These are phyloP conservation scores for Torymus texanus DNA, from an alignment of 2,888 invertebrate genomes.

Conservation along the genomic window DNA sequence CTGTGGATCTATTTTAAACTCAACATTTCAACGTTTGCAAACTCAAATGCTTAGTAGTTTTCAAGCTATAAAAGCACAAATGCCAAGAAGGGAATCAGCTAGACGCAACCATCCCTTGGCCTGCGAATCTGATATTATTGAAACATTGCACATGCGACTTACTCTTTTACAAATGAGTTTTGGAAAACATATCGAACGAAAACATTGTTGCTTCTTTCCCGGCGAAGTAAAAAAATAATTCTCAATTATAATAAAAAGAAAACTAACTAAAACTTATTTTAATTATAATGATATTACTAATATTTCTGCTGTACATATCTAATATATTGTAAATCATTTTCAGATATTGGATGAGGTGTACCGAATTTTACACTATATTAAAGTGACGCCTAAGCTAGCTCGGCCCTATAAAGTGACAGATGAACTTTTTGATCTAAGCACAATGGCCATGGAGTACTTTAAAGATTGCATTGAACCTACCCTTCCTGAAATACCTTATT, in stretches of 20 bases:
- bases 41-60: slow-evolving; percentile 90
- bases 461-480: slow-evolving; percentile 94
- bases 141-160: slow-evolving; percentile 93
- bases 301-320: slow-evolving; percentile 7
- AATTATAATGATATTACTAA: no score
- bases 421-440: slow-evolving; percentile 94
- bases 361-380: slow-evolving; percentile 89
- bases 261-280: no score
- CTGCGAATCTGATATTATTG: slow-evolving; percentile 94
- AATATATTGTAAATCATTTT: slow-evolving; percentile 56
- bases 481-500: slow-evolving; percentile 91
- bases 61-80: slow-evolving; percentile 91
- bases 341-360: slow-evolving; percentile 94
- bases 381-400: slow-evolving; percentile 87
- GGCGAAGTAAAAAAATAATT: slow-evolving; percentile 84
- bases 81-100: slow-evolving; percentile 94
- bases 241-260: no score
- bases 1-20: slow-evolving; percentile 87
- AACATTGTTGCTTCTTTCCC: slow-evolving; percentile 95
- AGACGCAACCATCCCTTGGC: slow-evolving; percentile 92
- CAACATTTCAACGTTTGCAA: slow-evolving; percentile 90
- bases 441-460: slow-evolving; percentile 99
- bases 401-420: slow-evolving; percentile 95
- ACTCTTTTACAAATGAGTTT: slow-evolving; percentile 95
- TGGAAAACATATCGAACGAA: slow-evolving; percentile 94